A percentile compares a stretch with the other conserved stretches of the same genome.
Evolutionary conservation across 2,888 invertebrate genomes (phyloP).

Genomic region (Gandaritis pyraliata): DNA sequence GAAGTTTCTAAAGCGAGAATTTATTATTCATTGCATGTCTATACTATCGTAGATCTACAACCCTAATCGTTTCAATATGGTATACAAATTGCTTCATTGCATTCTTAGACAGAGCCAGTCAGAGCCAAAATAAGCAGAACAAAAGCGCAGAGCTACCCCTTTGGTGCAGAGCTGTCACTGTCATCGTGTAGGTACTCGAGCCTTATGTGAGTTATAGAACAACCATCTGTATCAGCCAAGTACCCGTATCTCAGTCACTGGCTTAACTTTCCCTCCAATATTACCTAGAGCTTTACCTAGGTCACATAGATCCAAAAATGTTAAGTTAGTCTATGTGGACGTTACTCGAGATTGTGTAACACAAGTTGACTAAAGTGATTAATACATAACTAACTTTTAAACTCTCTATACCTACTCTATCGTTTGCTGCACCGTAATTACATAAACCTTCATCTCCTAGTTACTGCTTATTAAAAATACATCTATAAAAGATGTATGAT

Average conservation of each 20-base stretch:
- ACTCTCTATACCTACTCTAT: no score
- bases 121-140: conserved; percentile 21
- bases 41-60: neutral
- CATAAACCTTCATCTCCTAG: no score
- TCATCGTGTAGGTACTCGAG: neutral
- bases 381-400: no score
- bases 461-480: conserved; percentile 16
- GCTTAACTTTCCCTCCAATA: neutral
- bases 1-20: neutral
- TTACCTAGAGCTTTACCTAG: no score
- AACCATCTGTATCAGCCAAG: neutral
- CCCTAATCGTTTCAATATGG: conserved; percentile 17
- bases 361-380: no score
- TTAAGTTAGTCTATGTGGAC: no score
- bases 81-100: conserved; percentile 24
- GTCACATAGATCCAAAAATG: no score
- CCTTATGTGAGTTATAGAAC: neutral
- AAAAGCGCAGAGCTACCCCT: conserved; percentile 18
- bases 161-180: conserved; percentile 10
- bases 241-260: neutral
- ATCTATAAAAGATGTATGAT: conserved; percentile 12
- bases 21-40: conserved; percentile 1
- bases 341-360: no score
- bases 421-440: no score
- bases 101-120: conserved; percentile 8